Evolutionary conservation across 2,797 vertebrate genomes (phyloP).

Genomic region (Cuculus canorus): DNA sequence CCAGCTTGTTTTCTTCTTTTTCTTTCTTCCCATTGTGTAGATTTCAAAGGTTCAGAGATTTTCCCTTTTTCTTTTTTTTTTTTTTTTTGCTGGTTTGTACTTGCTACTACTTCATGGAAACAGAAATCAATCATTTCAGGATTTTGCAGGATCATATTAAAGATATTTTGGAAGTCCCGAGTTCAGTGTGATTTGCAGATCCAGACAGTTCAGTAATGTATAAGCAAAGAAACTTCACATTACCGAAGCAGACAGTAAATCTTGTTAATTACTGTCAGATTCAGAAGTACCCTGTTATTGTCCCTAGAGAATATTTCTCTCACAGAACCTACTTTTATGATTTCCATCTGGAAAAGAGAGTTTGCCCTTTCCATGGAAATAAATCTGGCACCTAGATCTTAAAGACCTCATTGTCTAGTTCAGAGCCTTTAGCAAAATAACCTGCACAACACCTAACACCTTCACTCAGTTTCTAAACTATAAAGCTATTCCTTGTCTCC

Average conservation of each 20-base stretch:
- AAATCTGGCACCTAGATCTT: not conserved
- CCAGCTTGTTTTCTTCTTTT: not conserved
- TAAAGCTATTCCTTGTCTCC: not conserved
- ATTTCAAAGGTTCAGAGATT: not conserved
- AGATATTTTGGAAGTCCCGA: not conserved
- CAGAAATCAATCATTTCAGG: not conserved
- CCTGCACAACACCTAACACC: not conserved
- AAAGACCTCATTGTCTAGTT: not conserved
- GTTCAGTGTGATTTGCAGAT: not conserved
- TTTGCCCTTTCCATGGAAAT: not conserved
- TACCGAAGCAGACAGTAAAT: not conserved
- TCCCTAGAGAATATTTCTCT: not conserved
- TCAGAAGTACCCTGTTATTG: not conserved
- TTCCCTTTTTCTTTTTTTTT: not conserved
- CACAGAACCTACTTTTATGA: not conserved
- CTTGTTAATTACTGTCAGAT: not conserved
- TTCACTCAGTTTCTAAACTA: not conserved
- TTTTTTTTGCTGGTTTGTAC: not conserved
- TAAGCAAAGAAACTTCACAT: not conserved
- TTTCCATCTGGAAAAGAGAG: not conserved
- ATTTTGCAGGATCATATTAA: not conserved
- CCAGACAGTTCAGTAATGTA: not conserved
- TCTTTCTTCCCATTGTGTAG: not conserved
- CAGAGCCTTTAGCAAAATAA: not conserved
- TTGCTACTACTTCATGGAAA: not conserved